A percentile compares a stretch with the other conserved stretches of the same genome.
phyloP scores from a whole-genome alignment of 2,888 invertebrate species.

The Macrosiphum euphorbiae region DNA sequence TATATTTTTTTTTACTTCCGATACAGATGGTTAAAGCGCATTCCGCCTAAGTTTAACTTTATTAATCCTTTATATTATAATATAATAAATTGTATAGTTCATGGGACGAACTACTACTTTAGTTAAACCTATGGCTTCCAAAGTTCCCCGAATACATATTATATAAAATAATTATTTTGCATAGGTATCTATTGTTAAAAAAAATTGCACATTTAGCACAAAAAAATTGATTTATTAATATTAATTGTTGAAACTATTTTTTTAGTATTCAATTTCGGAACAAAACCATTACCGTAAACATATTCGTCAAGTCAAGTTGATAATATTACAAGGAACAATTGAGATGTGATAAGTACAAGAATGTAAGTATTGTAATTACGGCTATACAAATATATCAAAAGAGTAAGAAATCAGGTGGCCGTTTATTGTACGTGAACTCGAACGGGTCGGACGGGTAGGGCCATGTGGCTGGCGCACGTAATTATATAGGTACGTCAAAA shows the following conservation, averaged over 20 bases:
- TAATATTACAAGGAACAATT: background rate
- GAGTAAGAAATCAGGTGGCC: background rate
- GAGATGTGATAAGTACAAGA: background rate
- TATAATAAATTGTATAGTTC: background rate
- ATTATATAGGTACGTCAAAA: conserved; percentile 43
- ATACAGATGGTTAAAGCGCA: background rate
- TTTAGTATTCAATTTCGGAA: background rate
- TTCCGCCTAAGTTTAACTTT: background rate
- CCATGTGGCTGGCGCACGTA: conserved; percentile 44
- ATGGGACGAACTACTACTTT: background rate
- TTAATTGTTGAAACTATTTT: background rate
- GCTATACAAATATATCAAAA: background rate
- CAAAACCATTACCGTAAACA: background rate
- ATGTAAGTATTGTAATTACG: background rate
- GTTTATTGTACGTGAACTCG: background rate
- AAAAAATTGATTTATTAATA: background rate
- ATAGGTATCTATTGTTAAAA: background rate
- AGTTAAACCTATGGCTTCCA: background rate
- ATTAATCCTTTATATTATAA: background rate
- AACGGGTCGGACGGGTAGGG: background rate
- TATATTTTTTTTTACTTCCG: background rate
- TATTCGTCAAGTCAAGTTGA: no score
- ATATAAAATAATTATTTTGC: background rate
- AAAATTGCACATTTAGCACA: background rate
- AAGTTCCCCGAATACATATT: background rate